Conservation (phyloP, 2,797 vertebrate species). For the Prionace glauca region DNA sequence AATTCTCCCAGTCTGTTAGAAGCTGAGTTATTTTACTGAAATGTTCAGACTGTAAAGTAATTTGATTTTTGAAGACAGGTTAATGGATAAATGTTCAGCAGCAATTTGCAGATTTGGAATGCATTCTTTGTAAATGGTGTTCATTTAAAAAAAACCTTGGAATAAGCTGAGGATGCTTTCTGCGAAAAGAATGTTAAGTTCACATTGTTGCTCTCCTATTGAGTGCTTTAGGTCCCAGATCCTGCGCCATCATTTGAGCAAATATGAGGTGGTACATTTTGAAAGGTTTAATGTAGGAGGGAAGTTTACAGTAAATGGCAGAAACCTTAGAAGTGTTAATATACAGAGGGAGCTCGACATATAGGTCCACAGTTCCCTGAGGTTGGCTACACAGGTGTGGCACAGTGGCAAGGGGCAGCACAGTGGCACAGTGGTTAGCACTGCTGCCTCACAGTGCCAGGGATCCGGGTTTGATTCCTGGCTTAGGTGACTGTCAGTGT, state of each 20-base stretch:
- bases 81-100: not conserved
- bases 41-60: not conserved
- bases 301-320: too few species aligned
- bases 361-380: too few species aligned
- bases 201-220: not conserved
- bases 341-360: too few species aligned
- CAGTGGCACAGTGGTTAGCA: too few species aligned
- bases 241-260: not conserved
- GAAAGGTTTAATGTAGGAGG: too few species aligned
- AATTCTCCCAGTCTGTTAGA: not conserved
- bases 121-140: not conserved
- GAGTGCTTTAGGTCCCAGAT: not conserved
- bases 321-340: too few species aligned
- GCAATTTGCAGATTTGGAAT: not conserved
- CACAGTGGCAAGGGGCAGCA: too few species aligned
- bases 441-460: too few species aligned
- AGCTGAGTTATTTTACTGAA: not conserved
- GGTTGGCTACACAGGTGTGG: too few species aligned
- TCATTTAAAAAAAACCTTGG: not conserved
- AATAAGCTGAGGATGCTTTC: not conserved
- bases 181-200: not conserved
- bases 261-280: too few species aligned
- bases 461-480: too few species aligned
- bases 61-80: not conserved
- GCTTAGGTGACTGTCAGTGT: too few species aligned